Evolutionary conservation across 2,888 invertebrate genomes (phyloP), one percentile per base, ranked within the genome.

Genomic region (Auanema freiburgensis): DNA sequence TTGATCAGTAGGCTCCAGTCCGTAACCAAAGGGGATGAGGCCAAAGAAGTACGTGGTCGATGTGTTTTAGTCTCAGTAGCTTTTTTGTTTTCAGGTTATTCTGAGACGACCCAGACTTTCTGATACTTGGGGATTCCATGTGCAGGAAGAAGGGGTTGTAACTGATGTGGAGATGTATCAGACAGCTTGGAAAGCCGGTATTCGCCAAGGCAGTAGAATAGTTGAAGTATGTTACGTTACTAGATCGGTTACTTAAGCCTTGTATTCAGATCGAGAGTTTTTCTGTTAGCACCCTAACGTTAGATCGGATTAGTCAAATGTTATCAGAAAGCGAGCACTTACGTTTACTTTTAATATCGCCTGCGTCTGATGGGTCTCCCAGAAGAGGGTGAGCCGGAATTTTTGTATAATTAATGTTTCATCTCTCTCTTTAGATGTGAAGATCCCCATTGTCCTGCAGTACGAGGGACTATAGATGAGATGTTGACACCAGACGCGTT

Each of bases 131-230:
- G 82, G 82, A 50, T 82, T 82, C 69, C 79, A 80, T 57, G 72
- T 82, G 10, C 70, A 74, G 51, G 71, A 67, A 16, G 83, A 84
- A 64, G 95, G 95, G 2, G 89, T 95, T 24, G 92, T 95, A 40
- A 93, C 93, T 2, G 91, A 93, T 80, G 93, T 94, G n/a, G 93
- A 93, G 84, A 88, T 84, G 67, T 85, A 85, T 69, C 86, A 87
- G 43, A 84, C 85, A 71, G 87, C 87, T 42, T 87, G 85, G 84
- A 85, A 86, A 72, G 91, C 92, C 1, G 95, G 94, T n/a, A 87
- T 96, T 53, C 87, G 91, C 53, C 92, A 92, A 84, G 93, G 93
- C 65, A 91, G 91, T 57, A 88, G 94, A 16, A 88, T 96, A 70
- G 92, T 95, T 1, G 94, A 96, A 84, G 87, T 87, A 18, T 2